Conservation (phyloP, 2,113 vertebrate species). For the Albula goreensis region DNA sequence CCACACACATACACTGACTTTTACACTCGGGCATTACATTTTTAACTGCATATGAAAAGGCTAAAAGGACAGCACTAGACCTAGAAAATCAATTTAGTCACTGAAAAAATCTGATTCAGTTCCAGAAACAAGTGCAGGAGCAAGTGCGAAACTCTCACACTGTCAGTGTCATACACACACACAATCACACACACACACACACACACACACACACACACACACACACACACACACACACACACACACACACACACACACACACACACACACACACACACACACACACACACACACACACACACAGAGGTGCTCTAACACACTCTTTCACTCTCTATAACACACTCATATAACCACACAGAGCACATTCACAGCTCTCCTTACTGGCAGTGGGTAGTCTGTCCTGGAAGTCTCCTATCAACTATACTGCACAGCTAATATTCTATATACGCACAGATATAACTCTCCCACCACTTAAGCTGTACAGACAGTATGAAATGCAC, state of each 20-base stretch:
- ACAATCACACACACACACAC: neutral
- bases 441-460: no score
- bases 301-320: neutral
- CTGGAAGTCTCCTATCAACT: no score
- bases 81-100: constrained; percentile 12
- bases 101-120: constrained; percentile 55
- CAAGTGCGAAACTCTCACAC: neutral
- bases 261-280: neutral
- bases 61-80: neutral
- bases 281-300: neutral
- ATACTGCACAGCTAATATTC: no score
- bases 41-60: neutral
- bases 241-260: neutral
- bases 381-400: no score
- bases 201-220: neutral
- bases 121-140: constrained; percentile 27
- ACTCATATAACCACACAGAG: no score
- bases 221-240: constrained; percentile 21
- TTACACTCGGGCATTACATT: no score
- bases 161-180: neutral
- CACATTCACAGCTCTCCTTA: no score
- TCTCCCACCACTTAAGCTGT: no score
- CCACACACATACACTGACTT: no score
- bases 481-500: no score
- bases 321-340: no score